phyloP scores from a whole-genome alignment of 2,113 vertebrate genomes.

The Muntiacus reevesi region DNA sequence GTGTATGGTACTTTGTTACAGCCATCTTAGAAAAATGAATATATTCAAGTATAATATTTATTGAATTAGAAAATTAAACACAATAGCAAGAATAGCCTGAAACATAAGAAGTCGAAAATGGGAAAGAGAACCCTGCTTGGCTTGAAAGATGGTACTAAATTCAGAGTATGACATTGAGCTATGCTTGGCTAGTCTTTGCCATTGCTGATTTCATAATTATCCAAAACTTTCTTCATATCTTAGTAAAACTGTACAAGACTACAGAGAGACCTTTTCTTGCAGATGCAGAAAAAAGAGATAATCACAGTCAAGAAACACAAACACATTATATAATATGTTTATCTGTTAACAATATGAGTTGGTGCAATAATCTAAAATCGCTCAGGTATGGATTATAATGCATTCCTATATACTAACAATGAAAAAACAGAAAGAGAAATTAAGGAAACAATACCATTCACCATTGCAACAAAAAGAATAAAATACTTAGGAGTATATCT shows the following conservation, averaged over 20 bases:
- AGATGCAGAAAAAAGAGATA: background rate
- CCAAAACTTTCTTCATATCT: background rate
- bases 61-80: background rate
- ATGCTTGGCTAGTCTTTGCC: background rate
- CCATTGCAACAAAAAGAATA: too few relatives aligned
- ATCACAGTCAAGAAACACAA: background rate
- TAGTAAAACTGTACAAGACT: background rate
- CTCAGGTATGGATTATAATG: background rate
- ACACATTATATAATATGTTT: background rate
- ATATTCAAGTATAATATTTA: background rate
- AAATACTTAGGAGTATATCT: too few relatives aligned
- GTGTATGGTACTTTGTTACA: background rate
- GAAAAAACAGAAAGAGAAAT: too few relatives aligned
- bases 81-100: background rate
- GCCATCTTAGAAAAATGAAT: background rate
- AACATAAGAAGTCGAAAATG: background rate
- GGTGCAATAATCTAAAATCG: background rate
- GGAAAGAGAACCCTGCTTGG: background rate
- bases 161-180: background rate
- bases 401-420: too few relatives aligned
- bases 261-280: background rate
- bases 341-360: background rate
- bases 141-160: background rate
- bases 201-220: background rate
- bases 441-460: too few relatives aligned